Evolutionary conservation across 2,113 vertebrate species (phyloP), one percentile per base, ranked within the genome.

Genomic region (Axis porcinus): DNA sequence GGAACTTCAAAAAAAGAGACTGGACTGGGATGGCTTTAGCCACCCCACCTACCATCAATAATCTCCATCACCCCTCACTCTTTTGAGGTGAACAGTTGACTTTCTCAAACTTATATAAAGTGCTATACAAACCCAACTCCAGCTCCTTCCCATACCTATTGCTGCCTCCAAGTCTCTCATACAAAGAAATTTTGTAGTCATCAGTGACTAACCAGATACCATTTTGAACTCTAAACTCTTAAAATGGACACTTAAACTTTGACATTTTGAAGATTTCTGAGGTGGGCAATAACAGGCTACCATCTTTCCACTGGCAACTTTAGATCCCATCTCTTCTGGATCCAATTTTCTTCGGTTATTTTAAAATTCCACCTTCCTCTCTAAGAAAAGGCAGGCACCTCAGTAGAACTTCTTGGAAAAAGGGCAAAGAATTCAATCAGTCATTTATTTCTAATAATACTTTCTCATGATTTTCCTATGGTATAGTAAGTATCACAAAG

Each of bases 151-250:
- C 52, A 92, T 84, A 28, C 13, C 60, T 83, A 7, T 23, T 16
- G 21, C 94, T 86, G 55, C 55, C 43, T 84, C 40, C 28, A 33
- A 36, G 47, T 62, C 52, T 50, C 62, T 93, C n/a, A 78, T 30
- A 43, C 11, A 19, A 15, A 94, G 74, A 92, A 67, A 55, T 96
- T 87, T 84, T 60, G 7, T 89, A 43, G 89, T 79, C 70, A 94
- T 36, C 81, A 57, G 81, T 78, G 60, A 28, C 88, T 83, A 92
- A 89, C 58, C 84, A 92, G 50, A 84, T 67, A 70, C 43, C 23
- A 52, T 90, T 79, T 45, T 97, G 89, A 95, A 89, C 81, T 78
- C 81, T 78, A 86, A 67, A 50, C 74, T n/a, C 88, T 89, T 45
- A 52, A 67, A 78, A 67, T 2, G 13, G 6, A 3, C 85, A 60